Evolutionary conservation across 1,140 invertebrate genomes (phyloP), one percentile per base, ranked within the genome.

Genomic region (Adoxophyes honmai): DNA sequence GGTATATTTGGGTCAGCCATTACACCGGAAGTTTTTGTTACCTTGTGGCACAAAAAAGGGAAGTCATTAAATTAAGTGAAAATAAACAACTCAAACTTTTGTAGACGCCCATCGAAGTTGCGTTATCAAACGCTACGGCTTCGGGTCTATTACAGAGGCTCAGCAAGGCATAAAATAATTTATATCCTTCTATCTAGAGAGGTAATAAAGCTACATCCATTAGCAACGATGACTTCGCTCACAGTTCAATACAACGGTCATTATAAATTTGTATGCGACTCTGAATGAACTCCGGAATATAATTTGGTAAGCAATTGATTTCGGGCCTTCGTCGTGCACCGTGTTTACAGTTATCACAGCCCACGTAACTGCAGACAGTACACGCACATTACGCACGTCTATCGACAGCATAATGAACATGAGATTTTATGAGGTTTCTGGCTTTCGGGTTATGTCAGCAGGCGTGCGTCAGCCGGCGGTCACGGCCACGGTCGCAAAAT

Each of bases 371-470:
- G 21, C 21, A 18, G 18, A 28, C 42, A 18, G 42, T 8, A 28
- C 10, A n/a, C 38, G 37, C 9, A 18, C 39, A 11, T n/a, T 10
- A 21, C 42, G 10, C 28, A 33, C 4, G 21, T 48, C 21, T 11
- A 11, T 21, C 7, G 11, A 48, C 10, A 48, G 42, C 16, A 21
- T 48, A 48, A 44, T 44, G 10, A 8, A 10, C 14, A 42, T 9
- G n/a, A 18, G 39, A 11, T 48, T 48, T 48, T 48, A 48, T 48
- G 42, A 28, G 42, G 42, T 48, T 48, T 48, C 42, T 48, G 42
- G 10, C 42, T 48, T 48, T 48, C 16, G 11, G 21, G 42, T 48
- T 48, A 48, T 48, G 42, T 48, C 42, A 48, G 21, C 21, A 28
- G 9, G n/a, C 16, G 42, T 28, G 1, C 42, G 42, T 48, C 11